A percentile compares a stretch with the other conserved stretches of the same genome.
phyloP scores from a whole-genome alignment of 2,797 vertebrate species.

The Xiphophorus birchmanni region DNA sequence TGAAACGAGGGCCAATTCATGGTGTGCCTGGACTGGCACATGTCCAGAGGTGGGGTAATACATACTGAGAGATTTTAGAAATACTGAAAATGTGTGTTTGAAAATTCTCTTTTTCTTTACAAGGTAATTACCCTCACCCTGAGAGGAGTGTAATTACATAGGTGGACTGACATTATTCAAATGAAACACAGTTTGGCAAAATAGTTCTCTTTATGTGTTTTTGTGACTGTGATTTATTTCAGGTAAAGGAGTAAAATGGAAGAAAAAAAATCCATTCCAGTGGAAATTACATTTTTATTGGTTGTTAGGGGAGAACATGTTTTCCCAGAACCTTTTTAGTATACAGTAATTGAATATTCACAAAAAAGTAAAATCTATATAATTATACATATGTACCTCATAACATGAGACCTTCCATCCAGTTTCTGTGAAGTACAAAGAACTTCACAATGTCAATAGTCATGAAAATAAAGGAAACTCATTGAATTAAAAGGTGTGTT shows the following conservation, averaged over 20 bases:
- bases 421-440: too few relatives aligned
- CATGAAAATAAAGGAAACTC: too few relatives aligned
- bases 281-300: slow-evolving; percentile 6
- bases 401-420: too few relatives aligned
- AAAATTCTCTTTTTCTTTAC: slow-evolving; percentile 44
- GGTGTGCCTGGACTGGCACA: slow-evolving; percentile 17
- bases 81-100: slow-evolving; percentile 40
- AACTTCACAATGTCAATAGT: too few relatives aligned
- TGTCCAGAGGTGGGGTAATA: slow-evolving; percentile 32
- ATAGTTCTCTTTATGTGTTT: slow-evolving; percentile 41
- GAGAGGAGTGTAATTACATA: slow-evolving; percentile 64
- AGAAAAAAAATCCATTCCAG: neutral
- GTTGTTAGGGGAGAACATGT: slow-evolving; percentile 16
- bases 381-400: neutral
- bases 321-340: neutral
- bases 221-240: neutral
- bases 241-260: slow-evolving; percentile 11
- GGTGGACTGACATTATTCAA: slow-evolving; percentile 60
- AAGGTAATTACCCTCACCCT: slow-evolving; percentile 55
- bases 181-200: slow-evolving; percentile 53
- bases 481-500: too few relatives aligned
- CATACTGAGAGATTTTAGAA: slow-evolving; percentile 39
- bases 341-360: neutral
- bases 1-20: slow-evolving; percentile 30
- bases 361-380: neutral